Evolutionary conservation across 2,113 vertebrate species (phyloP).

Genomic region (Clupea harengus): DNA sequence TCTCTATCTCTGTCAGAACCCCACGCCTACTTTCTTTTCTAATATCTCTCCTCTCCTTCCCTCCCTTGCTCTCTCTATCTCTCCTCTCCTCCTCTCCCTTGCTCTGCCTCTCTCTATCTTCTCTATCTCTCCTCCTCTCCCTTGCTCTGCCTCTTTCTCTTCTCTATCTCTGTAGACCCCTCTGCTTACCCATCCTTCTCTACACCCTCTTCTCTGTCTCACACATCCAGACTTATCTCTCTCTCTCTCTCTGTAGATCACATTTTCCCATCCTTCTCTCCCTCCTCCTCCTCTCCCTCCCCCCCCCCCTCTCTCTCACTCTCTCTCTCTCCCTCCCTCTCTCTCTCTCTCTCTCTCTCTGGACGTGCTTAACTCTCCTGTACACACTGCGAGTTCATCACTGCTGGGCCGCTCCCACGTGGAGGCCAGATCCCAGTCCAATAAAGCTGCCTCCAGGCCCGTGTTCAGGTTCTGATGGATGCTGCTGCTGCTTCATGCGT

Average conservation of each 20-base stretch:
- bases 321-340: constrained; percentile 23
- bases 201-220: constrained; percentile 33
- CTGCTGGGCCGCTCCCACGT: constrained; percentile 64
- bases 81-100: constrained; percentile 27
- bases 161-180: constrained; percentile 12
- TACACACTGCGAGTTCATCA: constrained; percentile 64
- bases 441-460: constrained; percentile 60
- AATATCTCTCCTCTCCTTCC: constrained; percentile 23
- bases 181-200: neutral
- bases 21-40: neutral
- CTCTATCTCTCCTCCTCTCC: constrained; percentile 23
- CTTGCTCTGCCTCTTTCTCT: constrained; percentile 15
- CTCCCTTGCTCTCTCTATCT: constrained; percentile 24
- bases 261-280: constrained; percentile 30
- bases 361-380: constrained; percentile 28
- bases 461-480: constrained; percentile 65
- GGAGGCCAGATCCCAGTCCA: constrained; percentile 68
- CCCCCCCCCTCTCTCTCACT: constrained; percentile 34
- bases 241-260: constrained; percentile 27
- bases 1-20: neutral
- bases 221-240: constrained; percentile 27
- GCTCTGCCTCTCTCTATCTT: constrained; percentile 22
- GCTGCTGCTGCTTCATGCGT: constrained; percentile 52
- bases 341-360: constrained; percentile 41
- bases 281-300: neutral